phyloP scores from a whole-genome alignment of 2,113 vertebrate genomes.

The Neoarius graeffei region DNA sequence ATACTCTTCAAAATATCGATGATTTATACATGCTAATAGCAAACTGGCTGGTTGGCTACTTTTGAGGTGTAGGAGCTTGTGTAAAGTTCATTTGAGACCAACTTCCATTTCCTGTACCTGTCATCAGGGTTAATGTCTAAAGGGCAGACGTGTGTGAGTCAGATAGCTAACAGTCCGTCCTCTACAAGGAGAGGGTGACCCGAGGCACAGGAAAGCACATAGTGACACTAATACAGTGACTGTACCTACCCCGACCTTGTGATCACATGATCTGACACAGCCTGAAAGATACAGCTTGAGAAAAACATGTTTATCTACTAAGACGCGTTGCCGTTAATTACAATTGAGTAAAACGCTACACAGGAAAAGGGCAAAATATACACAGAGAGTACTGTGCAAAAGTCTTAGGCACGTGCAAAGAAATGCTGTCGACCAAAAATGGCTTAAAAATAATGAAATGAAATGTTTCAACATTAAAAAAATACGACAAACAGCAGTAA shows the following conservation, averaged over 20 bases:
- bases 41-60: neutral
- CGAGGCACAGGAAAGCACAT: conserved; percentile 39
- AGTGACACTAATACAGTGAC: neutral
- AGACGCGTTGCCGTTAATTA: neutral
- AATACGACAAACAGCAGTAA: too few relatives aligned
- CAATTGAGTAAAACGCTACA: neutral
- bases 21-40: neutral
- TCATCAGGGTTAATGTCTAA: neutral
- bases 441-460: too few relatives aligned
- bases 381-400: neutral
- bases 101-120: neutral
- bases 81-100: neutral
- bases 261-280: neutral
- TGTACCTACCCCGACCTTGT: conserved; percentile 2
- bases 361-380: neutral
- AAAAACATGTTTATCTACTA: neutral
- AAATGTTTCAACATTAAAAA: too few relatives aligned
- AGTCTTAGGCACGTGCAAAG: too few relatives aligned
- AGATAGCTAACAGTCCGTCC: neutral
- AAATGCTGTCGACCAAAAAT: too few relatives aligned
- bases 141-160: neutral
- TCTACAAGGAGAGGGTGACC: conserved; percentile 33
- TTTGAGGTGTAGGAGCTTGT: neutral
- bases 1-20: neutral
- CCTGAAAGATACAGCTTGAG: neutral